These are phyloP conservation scores for Bellardia pandia DNA, from an alignment of 2,888 invertebrate species.

Conservation along the genomic window DNA sequence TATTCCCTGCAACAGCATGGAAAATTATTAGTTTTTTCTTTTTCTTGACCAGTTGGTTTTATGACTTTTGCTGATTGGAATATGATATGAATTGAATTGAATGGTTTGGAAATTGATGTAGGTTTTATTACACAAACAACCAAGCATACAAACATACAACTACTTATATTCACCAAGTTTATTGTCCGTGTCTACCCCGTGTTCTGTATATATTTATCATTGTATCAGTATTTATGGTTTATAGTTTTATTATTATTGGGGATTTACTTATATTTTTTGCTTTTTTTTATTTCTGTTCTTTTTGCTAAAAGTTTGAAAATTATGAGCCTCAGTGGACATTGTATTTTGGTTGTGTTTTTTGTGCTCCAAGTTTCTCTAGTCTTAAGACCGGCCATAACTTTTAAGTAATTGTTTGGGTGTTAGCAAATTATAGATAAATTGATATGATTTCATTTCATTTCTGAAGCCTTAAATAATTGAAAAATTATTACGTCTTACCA, in stretches of 20 bases:
- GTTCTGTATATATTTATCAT: slow-evolving; percentile 59
- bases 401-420: slow-evolving; percentile 72
- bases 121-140: slow-evolving; percentile 60
- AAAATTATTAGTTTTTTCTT: slow-evolving; percentile 66
- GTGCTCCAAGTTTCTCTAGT: slow-evolving; percentile 31
- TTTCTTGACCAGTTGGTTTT: slow-evolving; percentile 82
- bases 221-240: slow-evolving; percentile 76
- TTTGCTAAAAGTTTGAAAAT: slow-evolving; percentile 74
- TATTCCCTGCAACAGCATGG: slow-evolving; percentile 55
- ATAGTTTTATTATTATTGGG: slow-evolving; percentile 75
- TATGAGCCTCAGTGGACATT: slow-evolving; percentile 74
- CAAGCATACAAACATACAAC: neutral
- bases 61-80: slow-evolving; percentile 83
- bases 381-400: slow-evolving; percentile 48
- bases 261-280: slow-evolving; percentile 74
- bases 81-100: slow-evolving; percentile 80
- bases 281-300: slow-evolving; percentile 65
- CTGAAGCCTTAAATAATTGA: slow-evolving; percentile 72
- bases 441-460: slow-evolving; percentile 59
- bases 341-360: slow-evolving; percentile 20
- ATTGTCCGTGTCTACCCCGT: slow-evolving; percentile 5
- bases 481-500: slow-evolving; percentile 67
- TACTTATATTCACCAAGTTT: neutral
- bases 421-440: slow-evolving; percentile 69
- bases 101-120: slow-evolving; percentile 72